These are phyloP conservation scores for Ephydatia muelleri DNA, from an alignment of 37 sponge, comb jelly and placozoan species.

Conservation along the genomic window DNA sequence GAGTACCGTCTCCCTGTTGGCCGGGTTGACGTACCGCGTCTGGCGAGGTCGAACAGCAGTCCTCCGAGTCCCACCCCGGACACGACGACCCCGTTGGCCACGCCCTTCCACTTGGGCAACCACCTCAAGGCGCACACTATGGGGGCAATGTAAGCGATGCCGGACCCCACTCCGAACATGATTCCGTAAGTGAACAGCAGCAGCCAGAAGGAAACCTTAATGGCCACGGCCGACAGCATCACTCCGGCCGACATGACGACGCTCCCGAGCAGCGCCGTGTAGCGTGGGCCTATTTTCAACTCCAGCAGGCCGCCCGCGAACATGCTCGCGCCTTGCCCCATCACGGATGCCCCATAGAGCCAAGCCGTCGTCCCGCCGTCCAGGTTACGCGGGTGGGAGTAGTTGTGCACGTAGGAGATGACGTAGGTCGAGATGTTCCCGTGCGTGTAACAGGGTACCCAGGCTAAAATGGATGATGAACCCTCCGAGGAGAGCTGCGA, in stretches of 20 bases:
- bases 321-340: constrained; percentile 77
- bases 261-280: constrained; percentile 77
- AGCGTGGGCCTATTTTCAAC: constrained; percentile 70
- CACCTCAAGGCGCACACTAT: constrained; percentile 83
- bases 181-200: constrained; percentile 82
- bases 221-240: constrained; percentile 35
- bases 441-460: constrained; percentile 80
- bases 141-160: constrained; percentile 80
- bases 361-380: constrained; percentile 21
- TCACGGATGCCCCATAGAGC: constrained; percentile 56
- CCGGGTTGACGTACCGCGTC: constrained; percentile 78
- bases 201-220: constrained; percentile 62
- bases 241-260: constrained; percentile 56
- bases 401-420: constrained; percentile 72
- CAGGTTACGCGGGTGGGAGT: constrained; percentile 47
- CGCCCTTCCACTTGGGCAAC: constrained; percentile 83
- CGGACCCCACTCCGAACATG: constrained; percentile 81
- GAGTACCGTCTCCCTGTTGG: constrained; percentile 12
- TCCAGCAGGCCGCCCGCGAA: constrained; percentile 79
- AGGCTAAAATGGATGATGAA: constrained; percentile 82
- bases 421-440: constrained; percentile 87
- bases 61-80: constrained; percentile 88
- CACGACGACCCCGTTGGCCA: constrained; percentile 83
- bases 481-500: constrained; percentile 64
- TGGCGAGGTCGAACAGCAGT: constrained; percentile 68